These are phyloP conservation scores for Flexamia atlantica DNA, from an alignment of 2,888 invertebrate species.

Conservation along the genomic window DNA sequence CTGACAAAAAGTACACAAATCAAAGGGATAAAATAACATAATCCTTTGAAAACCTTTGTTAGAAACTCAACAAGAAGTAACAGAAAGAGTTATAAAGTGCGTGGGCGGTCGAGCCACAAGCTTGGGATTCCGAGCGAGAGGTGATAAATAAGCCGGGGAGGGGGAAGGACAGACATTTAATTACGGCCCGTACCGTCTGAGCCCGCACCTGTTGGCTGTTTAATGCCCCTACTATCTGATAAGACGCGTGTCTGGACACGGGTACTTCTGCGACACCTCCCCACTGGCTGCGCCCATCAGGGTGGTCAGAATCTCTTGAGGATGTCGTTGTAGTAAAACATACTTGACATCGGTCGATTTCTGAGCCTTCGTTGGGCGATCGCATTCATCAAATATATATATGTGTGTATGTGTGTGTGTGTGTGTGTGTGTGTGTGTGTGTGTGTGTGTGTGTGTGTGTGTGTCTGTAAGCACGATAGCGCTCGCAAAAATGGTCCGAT, in stretches of 20 bases:
- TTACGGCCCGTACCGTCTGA: slow-evolving; percentile 4
- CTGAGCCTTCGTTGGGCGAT: too few relatives aligned
- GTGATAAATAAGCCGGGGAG: slow-evolving; percentile 31
- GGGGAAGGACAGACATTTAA: slow-evolving; percentile 26
- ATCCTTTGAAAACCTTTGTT: not conserved
- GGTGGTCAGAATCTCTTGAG: not conserved
- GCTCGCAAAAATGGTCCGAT: too few relatives aligned
- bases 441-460: too few relatives aligned
- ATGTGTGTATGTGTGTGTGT: too few relatives aligned
- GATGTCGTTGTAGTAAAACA: too few relatives aligned
- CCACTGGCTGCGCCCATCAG: not conserved
- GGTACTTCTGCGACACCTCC: not conserved
- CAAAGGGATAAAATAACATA: too few relatives aligned
- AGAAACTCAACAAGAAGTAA: slow-evolving; percentile 32
- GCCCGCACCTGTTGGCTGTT: slow-evolving; percentile 21
- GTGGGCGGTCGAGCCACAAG: slow-evolving; percentile 34
- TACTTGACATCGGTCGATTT: too few relatives aligned
- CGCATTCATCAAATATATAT: too few relatives aligned
- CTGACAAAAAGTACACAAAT: too few relatives aligned
- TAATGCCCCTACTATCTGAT: not conserved
- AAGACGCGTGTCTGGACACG: slow-evolving; percentile 1
- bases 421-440: too few relatives aligned
- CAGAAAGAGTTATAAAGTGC: slow-evolving; percentile 38
- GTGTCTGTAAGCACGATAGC: too few relatives aligned
- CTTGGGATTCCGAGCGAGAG: slow-evolving; percentile 22